Conservation (phyloP, 2,888 invertebrate species). For the Philonicus albiceps region DNA sequence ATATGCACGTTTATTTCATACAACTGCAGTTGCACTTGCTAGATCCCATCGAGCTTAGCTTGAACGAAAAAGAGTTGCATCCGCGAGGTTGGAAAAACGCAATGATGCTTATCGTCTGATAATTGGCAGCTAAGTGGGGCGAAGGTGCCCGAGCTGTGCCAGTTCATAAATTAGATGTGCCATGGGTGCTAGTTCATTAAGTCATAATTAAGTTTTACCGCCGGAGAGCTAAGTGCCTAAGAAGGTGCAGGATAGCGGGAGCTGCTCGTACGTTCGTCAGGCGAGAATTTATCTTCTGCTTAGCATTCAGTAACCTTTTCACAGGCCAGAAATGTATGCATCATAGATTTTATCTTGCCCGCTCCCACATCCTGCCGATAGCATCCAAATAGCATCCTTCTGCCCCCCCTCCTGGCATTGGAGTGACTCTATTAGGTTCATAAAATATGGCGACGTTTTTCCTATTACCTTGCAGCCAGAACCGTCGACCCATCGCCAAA, state of each 20-base stretch:
- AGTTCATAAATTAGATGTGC: neutral
- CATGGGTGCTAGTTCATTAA: neutral
- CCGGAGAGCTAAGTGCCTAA: neutral
- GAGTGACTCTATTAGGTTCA: slow-evolving; percentile 23
- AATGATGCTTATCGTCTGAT: neutral
- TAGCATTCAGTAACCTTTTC: slow-evolving; percentile 24
- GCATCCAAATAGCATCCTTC: slow-evolving; percentile 1
- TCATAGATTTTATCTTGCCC: neutral
- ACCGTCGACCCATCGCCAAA: slow-evolving; percentile 30
- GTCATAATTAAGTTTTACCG: slow-evolving; percentile 11
- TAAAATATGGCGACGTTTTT: slow-evolving; percentile 39
- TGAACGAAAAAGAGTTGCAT: neutral
- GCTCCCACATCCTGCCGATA: slow-evolving; percentile 5
- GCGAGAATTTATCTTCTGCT: neutral
- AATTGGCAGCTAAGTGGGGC: neutral
- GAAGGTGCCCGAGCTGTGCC: neutral
- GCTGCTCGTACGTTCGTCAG: neutral
- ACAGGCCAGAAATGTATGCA: neutral
- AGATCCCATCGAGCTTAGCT: neutral
- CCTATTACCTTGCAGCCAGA: slow-evolving; percentile 29
- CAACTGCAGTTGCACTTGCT: neutral
- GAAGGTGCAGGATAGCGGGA: neutral
- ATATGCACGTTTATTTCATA: neutral
- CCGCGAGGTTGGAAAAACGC: neutral
- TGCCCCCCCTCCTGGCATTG: neutral